A percentile compares a stretch with the other conserved stretches of the same genome.
phyloP scores from a whole-genome alignment of 2,113 vertebrate genomes.

The Hylia prasina region DNA sequence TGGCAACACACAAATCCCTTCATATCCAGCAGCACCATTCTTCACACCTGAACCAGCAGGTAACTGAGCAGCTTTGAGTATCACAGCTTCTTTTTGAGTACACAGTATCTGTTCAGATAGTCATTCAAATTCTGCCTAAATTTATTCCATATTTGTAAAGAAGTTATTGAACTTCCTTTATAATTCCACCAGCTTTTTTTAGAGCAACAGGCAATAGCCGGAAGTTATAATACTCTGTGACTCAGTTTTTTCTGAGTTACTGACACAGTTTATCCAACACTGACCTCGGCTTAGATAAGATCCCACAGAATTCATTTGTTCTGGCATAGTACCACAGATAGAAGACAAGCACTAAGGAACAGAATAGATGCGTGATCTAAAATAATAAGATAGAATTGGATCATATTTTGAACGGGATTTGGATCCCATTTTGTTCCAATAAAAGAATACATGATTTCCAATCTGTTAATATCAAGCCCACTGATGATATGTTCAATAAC shows the following conservation, averaged over 20 bases:
- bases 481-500: not conserved
- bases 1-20: not conserved
- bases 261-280: not conserved
- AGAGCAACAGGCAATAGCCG: rapidly evolving
- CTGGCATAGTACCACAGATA: not conserved
- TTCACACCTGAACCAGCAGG: not conserved
- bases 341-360: not conserved
- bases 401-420: not conserved
- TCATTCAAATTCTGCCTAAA: not conserved
- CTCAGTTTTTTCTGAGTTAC: not conserved
- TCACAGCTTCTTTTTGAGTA: not conserved
- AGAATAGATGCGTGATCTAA: not conserved
- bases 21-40: not conserved
- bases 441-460: not conserved
- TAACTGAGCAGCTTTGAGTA: not conserved
- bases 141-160: not conserved
- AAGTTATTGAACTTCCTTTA: not conserved
- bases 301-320: not conserved
- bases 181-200: not conserved
- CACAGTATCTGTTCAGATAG: not conserved
- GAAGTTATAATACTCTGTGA: not conserved
- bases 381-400: not conserved
- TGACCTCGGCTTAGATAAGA: not conserved
- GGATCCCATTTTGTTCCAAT: not conserved
- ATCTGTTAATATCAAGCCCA: not conserved